Base-by-base conservation (phyloP, 2,888 invertebrate genomes). In the Norana najaformis region DNA sequence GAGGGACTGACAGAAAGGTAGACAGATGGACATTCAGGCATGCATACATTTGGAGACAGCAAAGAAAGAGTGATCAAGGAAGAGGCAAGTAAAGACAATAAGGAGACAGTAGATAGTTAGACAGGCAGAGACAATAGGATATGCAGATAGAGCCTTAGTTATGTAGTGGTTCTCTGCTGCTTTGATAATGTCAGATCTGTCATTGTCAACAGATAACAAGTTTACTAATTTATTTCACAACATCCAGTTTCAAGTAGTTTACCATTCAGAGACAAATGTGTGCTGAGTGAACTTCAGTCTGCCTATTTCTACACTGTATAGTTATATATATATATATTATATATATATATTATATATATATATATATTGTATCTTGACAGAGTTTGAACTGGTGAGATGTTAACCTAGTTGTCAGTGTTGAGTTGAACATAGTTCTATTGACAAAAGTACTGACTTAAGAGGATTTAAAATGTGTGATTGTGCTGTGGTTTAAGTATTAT, bases 101-200 rank as follows among this genome's bases (percentile, higher is more conserved):
- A 69, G 53, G n/a, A n/a, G 16, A n/a, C 8, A 20, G 23, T 11
- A 69, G 69, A n/a, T 30, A 69, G 4, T 69, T 69, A n/a, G 69
- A 69, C 30, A 69, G 69, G n/a, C n/a, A n/a, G 47, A 23, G 69
- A 69, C 30, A 69, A 16, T 11, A 69, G 30, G 30, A 16, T n/a
- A 69, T 4, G 47, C 23, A 23, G 47, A 47, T 69, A 16, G 69
- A n/a, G 30, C 69, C n/a, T 69, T 16, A 69, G 69, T 69, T 69
- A 69, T 69, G 69, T 69, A 69, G 69, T 69, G n/a, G n/a, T 69
- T 47, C 47, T 47, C 6, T 47, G n/a, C 8, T 16, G 36, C 85
- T 23, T 37, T 36, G 85, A 85, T 85, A 85, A 85, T 85, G 85
- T 85, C 85, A 85, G 85, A 36, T 35, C 35, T 85, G 85, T 85